Percentiles rank a stretch among this genome's conserved stretches.
Evolutionary conservation across 2,797 vertebrate genomes (phyloP).

Genomic region (Cephalopachus bancanus): DNA sequence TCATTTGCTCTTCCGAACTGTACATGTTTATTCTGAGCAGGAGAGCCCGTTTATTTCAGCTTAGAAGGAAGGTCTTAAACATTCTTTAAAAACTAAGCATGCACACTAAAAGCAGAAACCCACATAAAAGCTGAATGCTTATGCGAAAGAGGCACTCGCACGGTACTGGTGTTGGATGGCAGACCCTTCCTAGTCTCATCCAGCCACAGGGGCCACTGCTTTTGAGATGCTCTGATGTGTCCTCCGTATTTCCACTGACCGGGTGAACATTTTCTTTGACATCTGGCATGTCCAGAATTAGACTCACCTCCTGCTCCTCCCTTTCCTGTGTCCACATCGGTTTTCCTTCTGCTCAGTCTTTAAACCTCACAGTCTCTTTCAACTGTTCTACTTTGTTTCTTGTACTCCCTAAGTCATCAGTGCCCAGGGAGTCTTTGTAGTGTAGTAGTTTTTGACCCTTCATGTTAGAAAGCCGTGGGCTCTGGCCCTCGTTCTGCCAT

Average conservation of each 20-base stretch:
- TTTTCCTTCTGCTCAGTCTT: background rate
- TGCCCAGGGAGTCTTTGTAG: background rate
- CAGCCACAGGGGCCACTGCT: too few relatives aligned
- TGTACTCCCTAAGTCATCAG: background rate
- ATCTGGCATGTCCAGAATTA: background rate
- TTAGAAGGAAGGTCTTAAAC: background rate
- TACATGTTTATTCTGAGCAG: background rate
- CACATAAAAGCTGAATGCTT: background rate
- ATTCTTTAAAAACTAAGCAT: background rate
- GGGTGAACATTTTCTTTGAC: background rate
- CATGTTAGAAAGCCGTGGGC: background rate
- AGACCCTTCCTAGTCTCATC: accelerated
- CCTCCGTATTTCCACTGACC: background rate
- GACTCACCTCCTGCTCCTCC: background rate
- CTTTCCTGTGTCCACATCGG: background rate
- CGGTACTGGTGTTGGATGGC: accelerated
- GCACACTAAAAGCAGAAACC: background rate
- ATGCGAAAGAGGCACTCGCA: too few relatives aligned
- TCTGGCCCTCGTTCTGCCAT: background rate
- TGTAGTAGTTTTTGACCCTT: background rate
- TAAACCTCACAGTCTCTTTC: background rate
- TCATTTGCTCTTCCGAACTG: background rate
- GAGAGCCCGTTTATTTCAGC: background rate
- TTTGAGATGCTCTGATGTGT: background rate
- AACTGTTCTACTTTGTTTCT: background rate